Base-by-base conservation (phyloP, 2,797 vertebrate species). In the Rhynchonycteris naso region DNA sequence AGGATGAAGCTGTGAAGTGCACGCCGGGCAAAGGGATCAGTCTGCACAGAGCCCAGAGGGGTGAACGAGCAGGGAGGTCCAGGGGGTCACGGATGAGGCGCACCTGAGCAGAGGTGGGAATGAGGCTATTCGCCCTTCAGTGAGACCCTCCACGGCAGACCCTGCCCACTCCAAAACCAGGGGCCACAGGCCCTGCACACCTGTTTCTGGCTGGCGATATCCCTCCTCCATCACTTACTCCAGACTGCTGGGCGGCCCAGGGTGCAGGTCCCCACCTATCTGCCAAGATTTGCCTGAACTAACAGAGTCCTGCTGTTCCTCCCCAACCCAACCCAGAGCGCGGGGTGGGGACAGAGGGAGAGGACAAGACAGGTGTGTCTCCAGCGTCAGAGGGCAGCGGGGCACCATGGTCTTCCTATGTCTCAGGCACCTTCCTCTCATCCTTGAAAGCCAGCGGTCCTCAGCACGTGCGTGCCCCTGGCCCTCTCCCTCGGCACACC, bases 1-100 rank as follows among this genome's bases (percentile, higher is more conserved):
- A 30, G 56, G 50, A 3, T 0, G 24, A 26, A 38, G 4, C 71
- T 21, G 38, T 33, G 79, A 91, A n/a, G 65, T 63, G 58, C n/a
- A 14, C 14, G 30, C 24, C 1, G 2, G 28, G 13, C 4, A 0
- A 0, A 47, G 78, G 35, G 69, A 4, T 78, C 0, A 0, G n/a
- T 47, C 68, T 35, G 38, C 22, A 1, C 15, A 76, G 90, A 47
- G 0, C 61, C 35, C 59, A 30, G 35, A 30, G 59, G 15, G 6
- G 10, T 7, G 5, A 43, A 12, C 0, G 2, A 24, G 12, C 15
- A 30, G 30, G 71, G 54, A 65, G 66, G 1, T 50, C 68, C 0
- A 1, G 33, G 15, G n/a, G 18, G 35, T 38, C 2, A 0, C 59
- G 22, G 7, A 21, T 6, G 35, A 75, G 58, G 22, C 0, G 10